These are phyloP conservation scores for Tetranychus truncatus DNA, from an alignment of 2,888 invertebrate species.

Conservation along the genomic window DNA sequence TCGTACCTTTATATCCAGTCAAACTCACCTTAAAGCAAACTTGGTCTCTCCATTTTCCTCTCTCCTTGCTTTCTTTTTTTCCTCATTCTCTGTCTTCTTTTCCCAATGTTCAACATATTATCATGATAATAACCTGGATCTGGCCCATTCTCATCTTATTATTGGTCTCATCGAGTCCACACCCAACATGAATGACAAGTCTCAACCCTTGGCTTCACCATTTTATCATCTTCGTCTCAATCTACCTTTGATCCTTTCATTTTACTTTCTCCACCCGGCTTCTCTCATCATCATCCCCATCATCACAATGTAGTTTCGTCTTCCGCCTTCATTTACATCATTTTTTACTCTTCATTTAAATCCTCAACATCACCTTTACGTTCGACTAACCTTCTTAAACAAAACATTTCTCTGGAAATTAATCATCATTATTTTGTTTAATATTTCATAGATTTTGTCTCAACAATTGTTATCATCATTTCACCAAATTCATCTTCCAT, in stretches of 20 bases:
- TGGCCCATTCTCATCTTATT: neutral
- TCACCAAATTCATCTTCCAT: no score
- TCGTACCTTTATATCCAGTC: neutral
- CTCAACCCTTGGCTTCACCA: neutral
- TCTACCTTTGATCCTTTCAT: neutral
- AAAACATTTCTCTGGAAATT: neutral
- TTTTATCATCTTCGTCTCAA: neutral
- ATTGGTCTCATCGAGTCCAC: constrained; percentile 4
- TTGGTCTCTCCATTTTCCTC: neutral
- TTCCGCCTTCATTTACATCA: neutral
- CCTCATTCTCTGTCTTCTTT: no score
- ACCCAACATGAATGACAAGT: neutral
- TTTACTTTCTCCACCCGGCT: neutral
- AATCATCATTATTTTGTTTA: neutral
- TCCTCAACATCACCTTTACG: neutral
- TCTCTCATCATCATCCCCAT: no score
- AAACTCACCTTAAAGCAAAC: neutral
- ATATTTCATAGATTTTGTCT: neutral
- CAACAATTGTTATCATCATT: neutral
- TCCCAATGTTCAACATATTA: neutral
- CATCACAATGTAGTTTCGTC: neutral
- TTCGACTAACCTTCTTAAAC: neutral
- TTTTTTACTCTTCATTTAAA: neutral
- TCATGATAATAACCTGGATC: neutral
- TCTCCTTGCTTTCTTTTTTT: constrained; percentile 5